Evolutionary conservation across 2,797 vertebrate genomes (phyloP), one percentile per base, ranked within the genome.

Genomic region (Numenius phaeopus): DNA sequence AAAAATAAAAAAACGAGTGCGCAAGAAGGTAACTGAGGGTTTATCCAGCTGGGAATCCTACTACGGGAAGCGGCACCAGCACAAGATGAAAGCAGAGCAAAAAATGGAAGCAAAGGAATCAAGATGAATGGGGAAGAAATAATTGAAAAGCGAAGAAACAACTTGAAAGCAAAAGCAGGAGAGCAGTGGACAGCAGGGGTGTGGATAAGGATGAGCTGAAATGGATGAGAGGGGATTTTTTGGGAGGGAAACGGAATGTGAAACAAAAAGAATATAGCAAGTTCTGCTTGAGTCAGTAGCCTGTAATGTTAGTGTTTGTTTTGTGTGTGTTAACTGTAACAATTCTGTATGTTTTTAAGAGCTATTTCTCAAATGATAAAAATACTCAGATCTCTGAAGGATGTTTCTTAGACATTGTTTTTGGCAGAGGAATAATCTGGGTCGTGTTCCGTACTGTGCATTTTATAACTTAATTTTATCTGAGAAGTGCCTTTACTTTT

Each of bases 231-330:
- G 71, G 30, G 64, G 37, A 81, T 89, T 77, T 55, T 57, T 55
- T 83, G 49, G 30, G 82, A 44, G 81, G 83, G 58, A 76, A 75
- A 49, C 27, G 52, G 80, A 76, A 67, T 14, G 15, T 2, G 66
- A 50, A 84, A 62, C 65, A 69, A 47, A 84, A 62, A 65, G 69
- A 79, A 49, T 55, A 49, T 11, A 82, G 67, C 44, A 91, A 90
- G 76, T 90, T 95, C 59, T 89, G 69, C n/a, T 79, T 30, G 47
- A 86, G 84, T 91, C 54, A 34, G 14, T 93, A 89, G 73, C 92
- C 90, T 62, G 66, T 91, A 49, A 57, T 15, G 52, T 69, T 69
- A 46, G 23, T 30, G 39, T 93, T 91, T 80, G 75, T 37, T 76
- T 46, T 67, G 46, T 73, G 50, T 79, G 24, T 54, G 21, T 71